A percentile compares a stretch with the other conserved stretches of the same genome.
phyloP scores from a whole-genome alignment of 2,888 invertebrate species.

The Boloria euphrosyne region DNA sequence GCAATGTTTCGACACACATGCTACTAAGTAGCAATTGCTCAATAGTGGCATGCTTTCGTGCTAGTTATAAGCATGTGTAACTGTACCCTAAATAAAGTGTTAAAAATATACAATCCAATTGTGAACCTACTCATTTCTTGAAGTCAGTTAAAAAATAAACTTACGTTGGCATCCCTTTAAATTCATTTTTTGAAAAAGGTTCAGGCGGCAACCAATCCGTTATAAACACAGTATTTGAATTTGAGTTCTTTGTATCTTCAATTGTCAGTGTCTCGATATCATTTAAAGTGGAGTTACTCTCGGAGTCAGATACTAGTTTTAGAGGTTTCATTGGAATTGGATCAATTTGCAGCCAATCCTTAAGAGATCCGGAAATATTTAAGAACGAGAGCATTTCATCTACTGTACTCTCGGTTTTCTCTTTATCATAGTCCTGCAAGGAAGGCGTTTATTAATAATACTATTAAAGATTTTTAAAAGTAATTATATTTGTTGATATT shows the following conservation, averaged over 20 bases:
- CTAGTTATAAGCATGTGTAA: too few relatives aligned
- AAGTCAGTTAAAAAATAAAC: slow-evolving; percentile 52
- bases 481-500: background rate
- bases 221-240: slow-evolving; percentile 59
- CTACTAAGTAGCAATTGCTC: too few relatives aligned
- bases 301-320: slow-evolving; percentile 41
- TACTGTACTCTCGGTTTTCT: slow-evolving; percentile 38
- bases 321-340: slow-evolving; percentile 56
- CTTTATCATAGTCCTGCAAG: slow-evolving; percentile 34
- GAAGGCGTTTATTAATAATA: background rate
- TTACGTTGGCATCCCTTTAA: slow-evolving; percentile 84
- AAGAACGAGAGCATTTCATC: slow-evolving; percentile 64
- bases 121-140: too few relatives aligned
- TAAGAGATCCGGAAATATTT: slow-evolving; percentile 63
- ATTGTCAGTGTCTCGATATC: slow-evolving; percentile 34
- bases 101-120: too few relatives aligned
- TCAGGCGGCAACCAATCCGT: slow-evolving; percentile 84
- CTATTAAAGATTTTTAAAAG: background rate
- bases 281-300: slow-evolving; percentile 43
- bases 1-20: too few relatives aligned
- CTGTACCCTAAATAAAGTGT: too few relatives aligned
- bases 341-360: slow-evolving; percentile 69
- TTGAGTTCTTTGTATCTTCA: slow-evolving; percentile 40
- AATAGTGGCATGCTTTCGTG: too few relatives aligned
- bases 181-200: slow-evolving; percentile 73